Percentiles rank a stretch among this genome's conserved stretches.
phyloP scores from a whole-genome alignment of 2,113 vertebrate species.

The Lophotis ruficrista region DNA sequence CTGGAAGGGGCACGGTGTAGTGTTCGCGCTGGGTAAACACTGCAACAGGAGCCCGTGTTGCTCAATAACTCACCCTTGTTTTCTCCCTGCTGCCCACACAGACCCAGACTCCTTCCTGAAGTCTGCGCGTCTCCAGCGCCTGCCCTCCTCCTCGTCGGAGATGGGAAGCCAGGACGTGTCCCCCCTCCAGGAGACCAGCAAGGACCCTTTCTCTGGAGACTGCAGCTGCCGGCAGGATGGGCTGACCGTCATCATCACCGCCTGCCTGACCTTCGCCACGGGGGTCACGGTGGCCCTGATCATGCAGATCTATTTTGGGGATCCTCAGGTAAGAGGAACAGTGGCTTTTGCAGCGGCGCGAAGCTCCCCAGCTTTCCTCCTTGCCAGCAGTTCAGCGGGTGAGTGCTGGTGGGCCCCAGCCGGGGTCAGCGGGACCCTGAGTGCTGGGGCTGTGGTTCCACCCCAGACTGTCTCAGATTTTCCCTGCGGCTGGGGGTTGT shows the following conservation, averaged over 20 bases:
- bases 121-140: constrained; percentile 90
- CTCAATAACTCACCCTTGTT: constrained; percentile 21
- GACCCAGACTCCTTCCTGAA: constrained; percentile 95
- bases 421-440: neutral
- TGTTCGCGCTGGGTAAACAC: neutral
- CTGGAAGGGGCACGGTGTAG: neutral
- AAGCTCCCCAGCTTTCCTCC: neutral
- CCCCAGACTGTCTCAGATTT: neutral
- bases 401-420: neutral
- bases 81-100: constrained; percentile 57
- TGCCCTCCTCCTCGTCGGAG: constrained; percentile 93
- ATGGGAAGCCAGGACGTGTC: constrained; percentile 89
- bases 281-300: constrained; percentile 94
- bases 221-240: constrained; percentile 93
- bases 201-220: constrained; percentile 88
- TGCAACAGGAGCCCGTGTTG: neutral
- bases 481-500: neutral
- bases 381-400: neutral
- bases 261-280: constrained; percentile 93
- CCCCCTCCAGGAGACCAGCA: constrained; percentile 88
- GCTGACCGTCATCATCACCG: constrained; percentile 94
- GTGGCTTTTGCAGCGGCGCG: neutral
- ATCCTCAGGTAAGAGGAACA: constrained; percentile 85
- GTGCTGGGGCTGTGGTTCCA: neutral
- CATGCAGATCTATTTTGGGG: constrained; percentile 98